A percentile compares a stretch with the other conserved stretches of the same genome.
Evolutionary conservation across 2,797 vertebrate genomes (phyloP).

Genomic region (Morus bassanus): DNA sequence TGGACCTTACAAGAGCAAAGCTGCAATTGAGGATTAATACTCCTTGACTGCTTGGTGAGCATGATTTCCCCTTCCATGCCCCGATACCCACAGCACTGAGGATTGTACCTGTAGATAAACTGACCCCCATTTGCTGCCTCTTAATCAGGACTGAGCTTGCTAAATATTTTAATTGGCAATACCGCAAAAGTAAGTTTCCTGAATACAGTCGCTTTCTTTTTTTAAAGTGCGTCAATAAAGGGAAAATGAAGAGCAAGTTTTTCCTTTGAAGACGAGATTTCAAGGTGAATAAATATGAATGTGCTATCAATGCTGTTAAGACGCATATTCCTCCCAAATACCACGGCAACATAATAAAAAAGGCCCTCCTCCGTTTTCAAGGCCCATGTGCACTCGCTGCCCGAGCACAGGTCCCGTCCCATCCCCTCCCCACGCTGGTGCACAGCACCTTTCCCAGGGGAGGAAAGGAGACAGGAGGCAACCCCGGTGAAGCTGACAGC

Average conservation of each 20-base stretch:
- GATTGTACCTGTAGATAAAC: neutral
- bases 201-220: neutral
- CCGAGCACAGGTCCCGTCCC: neutral
- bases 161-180: neutral
- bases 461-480: neutral
- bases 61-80: neutral
- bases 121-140: neutral
- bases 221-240: neutral
- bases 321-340: neutral
- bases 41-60: rapidly evolving
- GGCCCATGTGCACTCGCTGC: neutral
- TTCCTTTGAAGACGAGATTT: neutral
- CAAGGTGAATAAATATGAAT: rapidly evolving
- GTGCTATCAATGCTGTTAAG: neutral
- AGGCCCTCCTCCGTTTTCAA: neutral
- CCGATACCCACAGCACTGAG: rapidly evolving
- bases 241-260: rapidly evolving
- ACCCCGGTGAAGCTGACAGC: neutral
- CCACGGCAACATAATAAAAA: neutral
- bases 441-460: neutral
- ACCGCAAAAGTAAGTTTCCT: neutral
- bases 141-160: neutral
- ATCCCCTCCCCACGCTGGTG: neutral
- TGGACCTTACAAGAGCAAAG: neutral
- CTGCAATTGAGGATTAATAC: neutral